These are phyloP conservation scores for Numenius arquata DNA, from an alignment of 2,113 vertebrate species.

Conservation along the genomic window DNA sequence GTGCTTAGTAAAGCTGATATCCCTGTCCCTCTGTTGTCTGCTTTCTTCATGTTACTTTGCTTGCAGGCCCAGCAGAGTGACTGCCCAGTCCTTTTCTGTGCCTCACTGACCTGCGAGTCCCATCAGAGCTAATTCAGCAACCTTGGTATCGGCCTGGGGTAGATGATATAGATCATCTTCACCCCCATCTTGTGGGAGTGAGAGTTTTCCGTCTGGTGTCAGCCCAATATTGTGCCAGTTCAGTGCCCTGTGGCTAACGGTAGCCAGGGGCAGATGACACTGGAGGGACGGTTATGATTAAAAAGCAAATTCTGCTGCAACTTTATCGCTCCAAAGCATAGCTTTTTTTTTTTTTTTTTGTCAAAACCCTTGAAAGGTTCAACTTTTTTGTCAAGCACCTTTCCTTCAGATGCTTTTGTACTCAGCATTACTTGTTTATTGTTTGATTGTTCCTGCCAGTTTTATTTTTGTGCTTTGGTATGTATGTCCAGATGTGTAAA, in stretches of 20 bases:
- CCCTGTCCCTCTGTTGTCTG: background rate
- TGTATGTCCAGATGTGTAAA: background rate
- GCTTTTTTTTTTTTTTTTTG: background rate
- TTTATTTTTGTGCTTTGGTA: background rate
- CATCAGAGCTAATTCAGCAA: fast-evolving
- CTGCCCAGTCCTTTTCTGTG: background rate
- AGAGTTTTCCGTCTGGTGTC: background rate
- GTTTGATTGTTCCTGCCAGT: background rate
- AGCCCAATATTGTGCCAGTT: background rate
- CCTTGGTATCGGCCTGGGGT: background rate
- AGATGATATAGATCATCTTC: background rate
- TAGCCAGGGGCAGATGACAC: background rate
- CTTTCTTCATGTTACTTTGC: background rate
- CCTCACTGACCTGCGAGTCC: fast-evolving
- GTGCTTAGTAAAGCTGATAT: background rate
- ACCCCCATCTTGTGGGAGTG: background rate
- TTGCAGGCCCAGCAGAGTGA: background rate
- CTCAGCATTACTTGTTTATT: background rate
- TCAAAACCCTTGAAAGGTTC: background rate
- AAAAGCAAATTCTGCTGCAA: background rate
- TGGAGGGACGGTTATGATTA: background rate
- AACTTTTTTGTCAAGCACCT: background rate
- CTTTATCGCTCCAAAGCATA: background rate
- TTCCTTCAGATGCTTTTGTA: background rate
- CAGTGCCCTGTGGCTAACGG: background rate